phyloP scores from a whole-genome alignment of 2,797 vertebrate genomes.

The Eutrigla gurnardus region DNA sequence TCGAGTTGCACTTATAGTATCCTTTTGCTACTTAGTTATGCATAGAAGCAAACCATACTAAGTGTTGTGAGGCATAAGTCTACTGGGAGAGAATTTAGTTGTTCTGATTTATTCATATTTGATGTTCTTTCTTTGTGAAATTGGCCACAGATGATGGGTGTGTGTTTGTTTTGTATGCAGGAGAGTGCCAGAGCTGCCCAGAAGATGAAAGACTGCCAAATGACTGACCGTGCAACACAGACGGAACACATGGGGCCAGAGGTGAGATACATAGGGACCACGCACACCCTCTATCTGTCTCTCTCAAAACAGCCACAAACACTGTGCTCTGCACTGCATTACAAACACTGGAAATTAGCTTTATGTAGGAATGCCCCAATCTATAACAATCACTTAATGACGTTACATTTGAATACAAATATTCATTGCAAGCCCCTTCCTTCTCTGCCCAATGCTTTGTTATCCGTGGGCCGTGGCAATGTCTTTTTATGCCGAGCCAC shows the following conservation, averaged over 20 bases:
- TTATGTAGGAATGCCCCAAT: conserved; percentile 17
- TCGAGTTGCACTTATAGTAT: not conserved
- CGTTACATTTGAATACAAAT: conserved; percentile 2
- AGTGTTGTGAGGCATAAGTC: conserved; percentile 28
- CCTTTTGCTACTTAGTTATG: conserved; percentile 30
- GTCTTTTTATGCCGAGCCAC: conserved; percentile 31
- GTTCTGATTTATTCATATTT: conserved; percentile 55
- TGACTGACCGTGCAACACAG: conserved; percentile 94
- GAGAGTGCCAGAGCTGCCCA: conserved; percentile 89
- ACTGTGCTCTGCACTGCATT: conserved; percentile 24
- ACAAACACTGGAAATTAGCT: conserved; percentile 31
- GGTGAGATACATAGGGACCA: conserved; percentile 86
- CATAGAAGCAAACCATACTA: conserved; percentile 15
- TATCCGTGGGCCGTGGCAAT: conserved; percentile 55
- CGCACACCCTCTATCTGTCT: conserved; percentile 9
- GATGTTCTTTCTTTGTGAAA: conserved; percentile 53
- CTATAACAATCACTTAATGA: conserved; percentile 14
- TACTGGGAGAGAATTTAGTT: conserved; percentile 46
- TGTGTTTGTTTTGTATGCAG: conserved; percentile 83
- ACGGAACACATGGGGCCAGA: conserved; percentile 92
- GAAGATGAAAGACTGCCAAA: conserved; percentile 88
- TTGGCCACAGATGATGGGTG: conserved; percentile 49
- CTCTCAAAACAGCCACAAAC: conserved; percentile 21
- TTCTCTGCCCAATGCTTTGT: conserved; percentile 35
- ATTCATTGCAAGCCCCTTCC: conserved; percentile 9